These are phyloP conservation scores for Pipra filicauda DNA, from an alignment of 2,113 vertebrate species.

Conservation along the genomic window DNA sequence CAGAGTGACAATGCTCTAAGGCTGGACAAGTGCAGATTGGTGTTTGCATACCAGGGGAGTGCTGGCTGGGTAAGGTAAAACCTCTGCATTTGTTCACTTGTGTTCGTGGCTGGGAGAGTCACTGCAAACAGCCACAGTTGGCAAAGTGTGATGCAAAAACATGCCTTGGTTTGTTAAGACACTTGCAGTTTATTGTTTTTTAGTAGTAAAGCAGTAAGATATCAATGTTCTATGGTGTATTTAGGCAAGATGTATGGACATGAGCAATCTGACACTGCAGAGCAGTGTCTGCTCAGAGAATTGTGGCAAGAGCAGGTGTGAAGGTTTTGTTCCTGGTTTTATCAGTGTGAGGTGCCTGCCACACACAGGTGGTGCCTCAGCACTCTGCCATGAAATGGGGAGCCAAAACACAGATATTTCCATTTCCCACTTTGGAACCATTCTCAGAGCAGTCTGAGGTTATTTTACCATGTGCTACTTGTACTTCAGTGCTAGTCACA, in stretches of 20 bases:
- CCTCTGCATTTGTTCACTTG: fast-evolving
- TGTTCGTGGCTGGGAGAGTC: neutral
- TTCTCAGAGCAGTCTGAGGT: neutral
- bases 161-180: neutral
- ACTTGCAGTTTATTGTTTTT: neutral
- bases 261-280: neutral
- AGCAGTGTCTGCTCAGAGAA: neutral
- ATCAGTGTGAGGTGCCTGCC: neutral
- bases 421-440: fast-evolving
- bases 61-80: neutral
- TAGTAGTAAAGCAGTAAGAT: neutral
- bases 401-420: fast-evolving
- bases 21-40: neutral
- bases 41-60: neutral
- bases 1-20: neutral
- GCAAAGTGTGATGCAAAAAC: neutral
- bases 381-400: neutral
- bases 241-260: neutral
- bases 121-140: neutral
- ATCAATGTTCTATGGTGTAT: neutral
- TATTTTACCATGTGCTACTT: neutral
- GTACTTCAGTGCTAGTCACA: neutral
- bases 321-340: fast-evolving
- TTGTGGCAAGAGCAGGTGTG: neutral
- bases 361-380: neutral